These are phyloP conservation scores for Periparus ater DNA, from an alignment of 2,797 vertebrate genomes.

Conservation along the genomic window DNA sequence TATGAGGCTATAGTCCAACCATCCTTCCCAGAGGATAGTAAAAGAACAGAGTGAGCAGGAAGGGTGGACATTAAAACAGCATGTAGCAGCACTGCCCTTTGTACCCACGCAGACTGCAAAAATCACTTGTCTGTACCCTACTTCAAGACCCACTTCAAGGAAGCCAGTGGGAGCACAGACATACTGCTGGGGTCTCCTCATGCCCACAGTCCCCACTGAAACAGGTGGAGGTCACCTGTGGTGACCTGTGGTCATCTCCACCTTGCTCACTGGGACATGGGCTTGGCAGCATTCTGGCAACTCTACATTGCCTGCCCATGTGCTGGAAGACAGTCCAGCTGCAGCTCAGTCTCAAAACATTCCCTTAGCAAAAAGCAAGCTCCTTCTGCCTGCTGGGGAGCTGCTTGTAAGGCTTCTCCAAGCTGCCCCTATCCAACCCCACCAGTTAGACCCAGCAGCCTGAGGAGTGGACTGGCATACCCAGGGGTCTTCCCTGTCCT, in stretches of 20 bases:
- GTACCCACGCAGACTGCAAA: rapidly evolving
- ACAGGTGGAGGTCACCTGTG: neutral
- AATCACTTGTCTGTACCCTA: neutral
- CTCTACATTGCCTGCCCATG: neutral
- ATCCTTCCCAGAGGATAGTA: neutral
- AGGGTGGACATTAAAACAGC: neutral
- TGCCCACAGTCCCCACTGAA: rapidly evolving
- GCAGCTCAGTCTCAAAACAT: neutral
- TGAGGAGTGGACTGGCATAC: neutral
- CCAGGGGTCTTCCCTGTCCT: neutral
- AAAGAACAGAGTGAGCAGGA: neutral
- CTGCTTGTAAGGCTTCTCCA: neutral
- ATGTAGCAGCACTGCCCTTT: neutral
- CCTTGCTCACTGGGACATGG: rapidly evolving
- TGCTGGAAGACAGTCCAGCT: neutral
- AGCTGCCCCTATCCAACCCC: neutral
- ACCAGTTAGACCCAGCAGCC: neutral
- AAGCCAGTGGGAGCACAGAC: neutral
- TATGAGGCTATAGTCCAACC: neutral
- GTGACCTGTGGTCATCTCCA: neutral
- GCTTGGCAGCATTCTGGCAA: neutral
- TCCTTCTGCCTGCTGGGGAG: neutral
- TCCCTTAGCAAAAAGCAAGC: neutral
- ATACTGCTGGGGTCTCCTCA: neutral
- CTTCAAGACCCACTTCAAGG: neutral